Evolutionary conservation across 2,888 invertebrate genomes (phyloP), one percentile per base, ranked within the genome.

Genomic region (Ischnura elegans): DNA sequence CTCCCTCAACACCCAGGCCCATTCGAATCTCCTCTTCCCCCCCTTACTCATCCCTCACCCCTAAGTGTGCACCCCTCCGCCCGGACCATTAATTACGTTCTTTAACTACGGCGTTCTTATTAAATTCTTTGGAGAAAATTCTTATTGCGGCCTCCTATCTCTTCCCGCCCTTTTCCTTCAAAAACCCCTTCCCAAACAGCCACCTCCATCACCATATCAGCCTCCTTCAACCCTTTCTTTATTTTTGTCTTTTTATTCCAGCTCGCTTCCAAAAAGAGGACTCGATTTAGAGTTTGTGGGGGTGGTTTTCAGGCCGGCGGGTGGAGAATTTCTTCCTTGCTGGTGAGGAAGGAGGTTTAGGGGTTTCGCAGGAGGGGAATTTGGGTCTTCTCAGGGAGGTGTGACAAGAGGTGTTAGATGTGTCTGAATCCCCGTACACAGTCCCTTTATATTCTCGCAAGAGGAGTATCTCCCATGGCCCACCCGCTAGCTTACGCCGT

Each of bases 121-220:
- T 93, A 93, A 93, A 93, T 93, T 93, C 93, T 93, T 93, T 87
- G 85, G 93, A 93, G 93, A 93, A 93, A 93, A 93, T 85, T 87
- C 86, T 86, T 93, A 85, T 93, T 93, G 85, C 86, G 61, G 85
- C 87, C 86, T 93, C 55, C 85, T 45, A 25, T 47, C 86, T 86
- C n/a, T 43, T 13, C 76, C 2, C n/a, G 29, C 36, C 16, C 76
- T 25, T 76, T 10, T 16, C 36, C 76, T 76, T 36, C 76, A 29
- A 10, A 29, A 29, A 8, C 36, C 29, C 25, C 76, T 10, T 6
- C 76, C 36, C 36, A 29, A 8, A 5, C 25, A 13, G 36, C 76
- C 76, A 76, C 76, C 29, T 36, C 51, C 51, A 51, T 51, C 36
- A 10, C 76, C n/a, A 13, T 13, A 21, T 36, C 36, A 10, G 29